Conservation (phyloP, 2,113 vertebrate species). For the Microcebus tavaratra region DNA sequence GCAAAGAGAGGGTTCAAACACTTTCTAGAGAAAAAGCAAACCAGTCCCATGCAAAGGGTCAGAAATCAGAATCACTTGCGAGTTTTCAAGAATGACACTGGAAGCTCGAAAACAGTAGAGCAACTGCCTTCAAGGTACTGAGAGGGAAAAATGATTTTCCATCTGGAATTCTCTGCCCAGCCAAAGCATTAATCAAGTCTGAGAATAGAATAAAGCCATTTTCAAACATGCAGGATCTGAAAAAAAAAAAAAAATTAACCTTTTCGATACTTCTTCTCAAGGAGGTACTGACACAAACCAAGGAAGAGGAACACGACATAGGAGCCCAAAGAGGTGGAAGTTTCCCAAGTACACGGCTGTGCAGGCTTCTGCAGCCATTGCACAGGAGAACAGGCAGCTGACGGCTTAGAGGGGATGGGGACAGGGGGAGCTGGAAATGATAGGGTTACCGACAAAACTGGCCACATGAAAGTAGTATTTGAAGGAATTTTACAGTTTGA, state of each 20-base stretch:
- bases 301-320: background rate
- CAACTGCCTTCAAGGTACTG: background rate
- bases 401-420: background rate
- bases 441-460: background rate
- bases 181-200: background rate
- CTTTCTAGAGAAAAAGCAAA: background rate
- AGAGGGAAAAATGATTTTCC: background rate
- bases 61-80: background rate
- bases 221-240: background rate
- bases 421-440: background rate
- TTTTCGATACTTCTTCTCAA: background rate
- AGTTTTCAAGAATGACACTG: background rate
- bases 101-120: background rate
- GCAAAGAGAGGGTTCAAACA: background rate
- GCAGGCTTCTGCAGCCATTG: background rate
- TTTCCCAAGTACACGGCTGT: background rate
- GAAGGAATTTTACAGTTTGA: background rate
- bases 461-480: background rate
- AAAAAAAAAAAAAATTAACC: background rate
- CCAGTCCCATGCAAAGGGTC: background rate
- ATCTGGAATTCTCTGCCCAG: background rate
- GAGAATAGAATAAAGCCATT: background rate
- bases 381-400: background rate
- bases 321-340: background rate
- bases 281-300: background rate